These are phyloP conservation scores for Pedionomus torquatus DNA, from an alignment of 2,113 vertebrate species.

Conservation along the genomic window DNA sequence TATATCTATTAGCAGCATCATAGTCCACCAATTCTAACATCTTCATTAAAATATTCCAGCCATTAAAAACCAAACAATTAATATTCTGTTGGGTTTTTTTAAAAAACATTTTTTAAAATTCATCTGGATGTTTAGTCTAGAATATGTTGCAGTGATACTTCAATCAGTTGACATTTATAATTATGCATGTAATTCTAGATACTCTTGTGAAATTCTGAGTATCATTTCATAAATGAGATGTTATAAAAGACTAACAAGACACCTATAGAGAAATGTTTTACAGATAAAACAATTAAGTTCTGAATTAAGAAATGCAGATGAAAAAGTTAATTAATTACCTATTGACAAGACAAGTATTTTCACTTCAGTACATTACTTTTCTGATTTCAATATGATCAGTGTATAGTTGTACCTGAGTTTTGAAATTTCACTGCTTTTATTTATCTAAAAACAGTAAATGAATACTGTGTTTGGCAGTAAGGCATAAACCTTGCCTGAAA, in stretches of 20 bases:
- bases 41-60: background rate
- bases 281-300: background rate
- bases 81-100: fast-evolving
- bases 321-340: background rate
- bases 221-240: background rate
- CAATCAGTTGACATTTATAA: background rate
- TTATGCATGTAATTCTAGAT: background rate
- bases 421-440: background rate
- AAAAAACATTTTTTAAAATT: background rate
- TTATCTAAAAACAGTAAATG: background rate
- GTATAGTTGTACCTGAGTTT: background rate
- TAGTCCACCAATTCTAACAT: background rate
- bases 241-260: background rate
- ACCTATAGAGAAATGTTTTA: background rate
- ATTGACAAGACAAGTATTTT: background rate
- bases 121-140: background rate
- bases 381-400: background rate
- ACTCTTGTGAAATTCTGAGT: background rate
- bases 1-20: background rate
- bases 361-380: background rate
- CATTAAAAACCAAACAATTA: background rate
- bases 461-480: background rate
- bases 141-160: background rate
- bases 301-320: background rate
- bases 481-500: background rate